Evolutionary conservation across 1,140 invertebrate species (phyloP).

Genomic region (Hypothenemus hampei): DNA sequence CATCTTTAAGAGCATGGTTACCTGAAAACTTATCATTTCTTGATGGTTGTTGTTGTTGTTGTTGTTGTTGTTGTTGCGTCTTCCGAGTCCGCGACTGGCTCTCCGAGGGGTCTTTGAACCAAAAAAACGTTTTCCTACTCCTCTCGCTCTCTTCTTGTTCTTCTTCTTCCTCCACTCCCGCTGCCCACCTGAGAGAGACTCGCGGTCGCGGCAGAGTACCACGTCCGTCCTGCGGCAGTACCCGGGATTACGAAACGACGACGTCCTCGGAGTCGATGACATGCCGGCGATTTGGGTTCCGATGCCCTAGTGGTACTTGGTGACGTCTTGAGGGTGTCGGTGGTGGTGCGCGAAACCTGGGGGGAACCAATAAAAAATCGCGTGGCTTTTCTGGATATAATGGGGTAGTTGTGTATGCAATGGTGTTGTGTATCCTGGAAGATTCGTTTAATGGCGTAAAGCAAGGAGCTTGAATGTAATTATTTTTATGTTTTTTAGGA

Average conservation of each 20-base stretch:
- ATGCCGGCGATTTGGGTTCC: slow-evolving; percentile 1
- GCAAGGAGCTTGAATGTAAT: too few relatives aligned
- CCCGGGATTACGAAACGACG: slow-evolving; percentile 41
- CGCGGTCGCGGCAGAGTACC: too few relatives aligned
- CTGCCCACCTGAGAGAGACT: slow-evolving; percentile 29
- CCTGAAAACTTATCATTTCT: slow-evolving; percentile 15
- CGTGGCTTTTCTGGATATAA: too few relatives aligned
- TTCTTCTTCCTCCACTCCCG: slow-evolving; percentile 33
- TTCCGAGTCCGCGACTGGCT: slow-evolving; percentile 3
- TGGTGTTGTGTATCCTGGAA: too few relatives aligned
- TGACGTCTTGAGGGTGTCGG: slow-evolving; percentile 22
- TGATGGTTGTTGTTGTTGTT: too few relatives aligned
- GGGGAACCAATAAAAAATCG: too few relatives aligned
- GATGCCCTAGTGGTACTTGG: slow-evolving; percentile 17
- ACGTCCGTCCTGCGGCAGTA: slow-evolving; percentile 32
- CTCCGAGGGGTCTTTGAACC: slow-evolving; percentile 38
- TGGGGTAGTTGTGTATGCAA: too few relatives aligned
- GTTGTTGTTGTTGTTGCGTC: too few relatives aligned
- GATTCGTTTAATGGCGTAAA: too few relatives aligned
- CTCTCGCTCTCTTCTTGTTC: slow-evolving; percentile 39
- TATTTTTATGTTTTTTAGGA: too few relatives aligned
- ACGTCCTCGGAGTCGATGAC: slow-evolving; percentile 22
- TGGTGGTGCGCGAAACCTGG: too few relatives aligned
- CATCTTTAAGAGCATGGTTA: slow-evolving; percentile 12
- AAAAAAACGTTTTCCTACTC: background rate